Conservation (phyloP, 2,888 invertebrate genomes). For the Herminia tarsipennalis region DNA sequence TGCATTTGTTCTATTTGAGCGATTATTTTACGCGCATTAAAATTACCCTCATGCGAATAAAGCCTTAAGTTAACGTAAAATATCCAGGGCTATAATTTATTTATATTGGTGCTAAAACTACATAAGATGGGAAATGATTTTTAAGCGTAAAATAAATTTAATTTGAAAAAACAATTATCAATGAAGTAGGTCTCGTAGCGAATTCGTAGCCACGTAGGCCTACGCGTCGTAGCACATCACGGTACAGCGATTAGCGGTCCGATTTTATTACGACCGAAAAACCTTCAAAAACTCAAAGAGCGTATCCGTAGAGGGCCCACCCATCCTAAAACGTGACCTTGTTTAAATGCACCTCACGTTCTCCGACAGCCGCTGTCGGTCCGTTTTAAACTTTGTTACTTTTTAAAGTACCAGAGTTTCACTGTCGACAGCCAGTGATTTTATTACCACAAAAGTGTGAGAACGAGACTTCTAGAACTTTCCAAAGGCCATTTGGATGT, state of each 20-base stretch:
- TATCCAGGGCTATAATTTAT: too few species aligned
- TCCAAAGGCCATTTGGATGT: conserved; percentile 34
- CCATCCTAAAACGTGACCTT: conserved; percentile 45
- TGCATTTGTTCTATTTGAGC: too few species aligned
- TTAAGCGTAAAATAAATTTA: too few species aligned
- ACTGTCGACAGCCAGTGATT: conserved; percentile 41
- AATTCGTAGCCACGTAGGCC: conserved; percentile 13
- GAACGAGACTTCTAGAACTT: conserved; percentile 35
- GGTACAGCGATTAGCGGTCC: conserved; percentile 36
- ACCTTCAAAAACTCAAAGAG: conserved; percentile 39
- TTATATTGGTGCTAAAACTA: too few species aligned
- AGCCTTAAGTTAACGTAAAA: too few species aligned
- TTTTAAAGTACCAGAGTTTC: conserved; percentile 41
- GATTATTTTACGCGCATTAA: too few species aligned
- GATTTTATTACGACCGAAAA: conserved; percentile 44
- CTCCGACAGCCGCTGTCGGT: conserved; percentile 32
- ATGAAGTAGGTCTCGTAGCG: conserved; percentile 24
- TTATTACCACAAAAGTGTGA: conserved; percentile 43
- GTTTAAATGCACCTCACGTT: conserved; percentile 46
- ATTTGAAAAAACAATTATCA: not conserved
- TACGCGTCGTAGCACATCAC: conserved; percentile 13
- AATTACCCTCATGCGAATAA: too few species aligned
- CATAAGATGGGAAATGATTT: too few species aligned
- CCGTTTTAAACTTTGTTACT: conserved; percentile 43
- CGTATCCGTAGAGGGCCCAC: conserved; percentile 17